Evolutionary conservation across 2,888 invertebrate species (phyloP), one percentile per base, ranked within the genome.

Genomic region (Taphrorychus bicolor): DNA sequence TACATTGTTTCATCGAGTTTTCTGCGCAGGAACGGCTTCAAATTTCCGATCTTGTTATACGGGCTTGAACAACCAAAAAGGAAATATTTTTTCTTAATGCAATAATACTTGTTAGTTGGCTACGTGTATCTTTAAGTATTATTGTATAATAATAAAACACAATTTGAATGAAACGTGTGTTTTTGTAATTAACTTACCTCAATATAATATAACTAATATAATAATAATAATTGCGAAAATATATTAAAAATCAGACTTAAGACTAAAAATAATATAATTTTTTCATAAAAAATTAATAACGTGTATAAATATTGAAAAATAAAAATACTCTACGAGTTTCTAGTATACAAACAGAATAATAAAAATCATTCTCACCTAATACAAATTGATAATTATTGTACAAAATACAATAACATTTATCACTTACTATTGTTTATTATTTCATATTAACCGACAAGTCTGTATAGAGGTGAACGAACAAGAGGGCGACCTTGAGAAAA

Each of bases 101-200:
- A 78, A 80, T 79, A 79, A n/a, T 77, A 32, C 32, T 80, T 79
- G 79, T 79, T 80, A 79, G 79, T 78, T 79, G 74, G 79, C 80
- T 81, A 78, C 76, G 78, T 81, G 81, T 81, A 81, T 79, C 75
- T 80, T 80, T 78, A 57, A 61, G 51, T 76, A 80, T 79, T 80
- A 80, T 80, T 54, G 54, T 54, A 54, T 79, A 77, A 78, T 76
- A 76, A 78, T 75, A 70, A 78, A 73, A 45, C 5, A 32, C 45
- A 45, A 45, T 16, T 16, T 45, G 3, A 45, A 45, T 16, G 14
- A 45, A 45, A 45, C 45, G 45, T 5, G 5, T 14, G 2, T 45
- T 45, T 45, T 45, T 45, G 32, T 32, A 32, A 32, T 32, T n/a
- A n/a, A n/a, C n/a, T n/a, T n/a, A n/a, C n/a, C n/a, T n/a, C n/a